These are phyloP conservation scores for Rhinolophus ferrumequinum DNA, from an alignment of 2,113 vertebrate genomes.

Conservation along the genomic window DNA sequence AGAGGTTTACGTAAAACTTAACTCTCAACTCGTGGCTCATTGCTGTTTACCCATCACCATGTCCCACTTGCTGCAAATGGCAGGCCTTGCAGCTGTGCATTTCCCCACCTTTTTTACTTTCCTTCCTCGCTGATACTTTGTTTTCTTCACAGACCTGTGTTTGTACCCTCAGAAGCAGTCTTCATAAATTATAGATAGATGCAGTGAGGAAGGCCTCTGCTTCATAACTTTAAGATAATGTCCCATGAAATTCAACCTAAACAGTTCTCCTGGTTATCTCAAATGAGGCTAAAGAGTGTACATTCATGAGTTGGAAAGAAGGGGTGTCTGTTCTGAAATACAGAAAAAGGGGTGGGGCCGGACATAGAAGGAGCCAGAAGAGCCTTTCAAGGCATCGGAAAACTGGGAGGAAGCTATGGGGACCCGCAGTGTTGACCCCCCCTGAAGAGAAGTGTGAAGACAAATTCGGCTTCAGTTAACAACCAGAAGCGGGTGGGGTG, in stretches of 20 bases:
- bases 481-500: rapidly evolving
- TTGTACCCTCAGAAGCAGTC: not conserved
- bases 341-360: not conserved
- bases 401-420: rapidly evolving
- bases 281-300: not conserved
- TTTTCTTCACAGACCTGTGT: too few species aligned
- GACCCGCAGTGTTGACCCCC: rapidly evolving
- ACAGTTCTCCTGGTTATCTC: rapidly evolving
- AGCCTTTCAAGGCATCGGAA: rapidly evolving
- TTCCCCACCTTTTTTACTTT: not conserved
- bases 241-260: not conserved
- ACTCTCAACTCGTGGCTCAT: not conserved
- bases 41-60: rapidly evolving
- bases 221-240: not conserved
- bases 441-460: not conserved
- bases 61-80: not conserved
- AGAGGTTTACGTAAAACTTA: not conserved
- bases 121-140: rapidly evolving
- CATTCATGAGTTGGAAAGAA: not conserved
- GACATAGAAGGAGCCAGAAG: rapidly evolving
- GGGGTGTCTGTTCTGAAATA: rapidly evolving
- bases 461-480: too few species aligned
- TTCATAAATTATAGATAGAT: not conserved
- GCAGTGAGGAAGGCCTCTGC: not conserved
- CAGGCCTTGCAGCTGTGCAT: rapidly evolving